A percentile compares a stretch with the other conserved stretches of the same genome.
Conservation (phyloP, 2,113 vertebrate species). For the Speoplatyrhinus poulsoni region DNA sequence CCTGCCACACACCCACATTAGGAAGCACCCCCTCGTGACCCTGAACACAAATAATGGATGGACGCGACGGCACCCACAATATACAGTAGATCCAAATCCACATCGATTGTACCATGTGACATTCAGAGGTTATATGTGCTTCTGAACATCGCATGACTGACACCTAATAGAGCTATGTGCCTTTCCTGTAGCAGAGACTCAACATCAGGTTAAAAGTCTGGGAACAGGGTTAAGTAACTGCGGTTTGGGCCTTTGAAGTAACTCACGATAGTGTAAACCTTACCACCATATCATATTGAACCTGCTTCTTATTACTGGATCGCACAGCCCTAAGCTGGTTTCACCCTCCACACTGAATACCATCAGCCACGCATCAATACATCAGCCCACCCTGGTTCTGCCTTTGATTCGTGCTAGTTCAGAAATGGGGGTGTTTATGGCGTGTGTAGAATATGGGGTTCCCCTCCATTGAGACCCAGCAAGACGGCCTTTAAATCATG, state of each 20-base stretch:
- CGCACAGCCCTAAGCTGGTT: slow-evolving; percentile 40
- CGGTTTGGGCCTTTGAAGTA: slow-evolving; percentile 35
- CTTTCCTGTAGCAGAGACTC: not conserved
- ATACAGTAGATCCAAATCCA: no score
- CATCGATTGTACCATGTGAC: no score
- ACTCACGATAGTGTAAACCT: slow-evolving; percentile 37
- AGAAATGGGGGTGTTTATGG: slow-evolving; percentile 49
- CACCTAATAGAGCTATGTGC: not conserved
- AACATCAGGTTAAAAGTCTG: slow-evolving; percentile 26
- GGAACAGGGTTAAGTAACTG: slow-evolving; percentile 39
- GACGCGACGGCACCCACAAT: no score
- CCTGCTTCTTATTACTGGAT: slow-evolving; percentile 58
- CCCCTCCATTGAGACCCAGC: slow-evolving; percentile 36
- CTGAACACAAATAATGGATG: no score
- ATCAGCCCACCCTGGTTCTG: slow-evolving; percentile 42
- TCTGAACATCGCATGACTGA: no score
- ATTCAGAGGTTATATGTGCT: no score
- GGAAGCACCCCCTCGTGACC: no score
- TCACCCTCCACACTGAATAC: slow-evolving; percentile 49
- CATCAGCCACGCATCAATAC: slow-evolving; percentile 44
- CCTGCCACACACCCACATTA: no score
- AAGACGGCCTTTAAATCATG: slow-evolving; percentile 48
- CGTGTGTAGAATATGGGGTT: slow-evolving; percentile 44
- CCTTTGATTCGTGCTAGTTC: slow-evolving; percentile 47
- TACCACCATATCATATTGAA: slow-evolving; percentile 32